Evolutionary conservation across 1,140 invertebrate genomes (phyloP).

Genomic region (Pomacea maculata): DNA sequence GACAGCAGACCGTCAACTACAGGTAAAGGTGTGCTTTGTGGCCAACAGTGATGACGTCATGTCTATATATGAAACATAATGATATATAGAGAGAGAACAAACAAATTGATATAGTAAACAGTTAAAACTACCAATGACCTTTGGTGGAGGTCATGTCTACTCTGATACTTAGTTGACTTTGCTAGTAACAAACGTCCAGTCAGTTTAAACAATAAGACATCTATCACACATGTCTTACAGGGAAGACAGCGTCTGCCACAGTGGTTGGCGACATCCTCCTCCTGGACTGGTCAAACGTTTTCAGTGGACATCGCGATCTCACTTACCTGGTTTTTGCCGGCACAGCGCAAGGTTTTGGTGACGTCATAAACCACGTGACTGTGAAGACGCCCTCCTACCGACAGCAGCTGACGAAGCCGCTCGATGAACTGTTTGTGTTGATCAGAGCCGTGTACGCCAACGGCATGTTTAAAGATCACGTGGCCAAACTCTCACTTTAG

Average conservation of each 20-base stretch:
- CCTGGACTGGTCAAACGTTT: not conserved
- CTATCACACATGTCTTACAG: not conserved
- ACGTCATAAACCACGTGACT: conserved; percentile 21
- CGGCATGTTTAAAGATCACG: not conserved
- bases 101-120: too few relatives aligned
- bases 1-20: conserved; percentile 1
- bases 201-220: too few relatives aligned
- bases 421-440: not conserved
- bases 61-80: too few relatives aligned
- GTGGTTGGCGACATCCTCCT: not conserved
- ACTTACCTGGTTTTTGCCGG: conserved; percentile 11
- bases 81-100: too few relatives aligned
- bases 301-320: conserved; percentile 6
- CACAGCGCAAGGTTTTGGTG: conserved; percentile 4
- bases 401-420: not conserved
- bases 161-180: too few relatives aligned
- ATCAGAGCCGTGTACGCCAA: conserved; percentile 9
- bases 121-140: too few relatives aligned
- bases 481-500: too few relatives aligned
- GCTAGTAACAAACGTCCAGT: too few relatives aligned
- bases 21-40: not conserved
- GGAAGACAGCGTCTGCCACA: not conserved
- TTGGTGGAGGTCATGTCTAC: too few relatives aligned
- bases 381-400: not conserved
- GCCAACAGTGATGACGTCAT: too few relatives aligned